Evolutionary conservation across 2,113 vertebrate genomes (phyloP).

Genomic region (Chunga burmeisteri): DNA sequence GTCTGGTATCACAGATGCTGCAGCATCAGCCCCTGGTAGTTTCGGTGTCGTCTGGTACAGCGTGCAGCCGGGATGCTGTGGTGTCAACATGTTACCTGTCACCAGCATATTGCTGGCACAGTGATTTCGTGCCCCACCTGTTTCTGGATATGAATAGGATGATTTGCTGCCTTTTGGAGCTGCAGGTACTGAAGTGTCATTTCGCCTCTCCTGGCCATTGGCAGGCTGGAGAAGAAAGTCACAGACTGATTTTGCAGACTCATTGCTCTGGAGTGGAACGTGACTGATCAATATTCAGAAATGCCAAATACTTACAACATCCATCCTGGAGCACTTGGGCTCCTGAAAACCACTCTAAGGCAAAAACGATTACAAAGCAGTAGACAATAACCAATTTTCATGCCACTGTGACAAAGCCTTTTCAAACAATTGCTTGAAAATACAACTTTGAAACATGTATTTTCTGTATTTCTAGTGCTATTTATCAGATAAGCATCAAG

Average conservation of each 20-base stretch:
- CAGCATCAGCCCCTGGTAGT: not conserved
- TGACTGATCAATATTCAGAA: not conserved
- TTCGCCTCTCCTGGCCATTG: not conserved
- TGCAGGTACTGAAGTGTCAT: not conserved
- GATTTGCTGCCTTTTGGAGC: not conserved
- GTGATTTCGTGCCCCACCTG: not conserved
- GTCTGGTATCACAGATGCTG: not conserved
- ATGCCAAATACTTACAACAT: not conserved
- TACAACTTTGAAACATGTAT: not conserved
- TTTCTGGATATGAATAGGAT: not conserved
- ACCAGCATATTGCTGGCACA: not conserved
- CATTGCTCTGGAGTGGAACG: not conserved
- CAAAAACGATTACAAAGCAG: not conserved
- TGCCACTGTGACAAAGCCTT: not conserved
- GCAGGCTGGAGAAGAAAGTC: not conserved
- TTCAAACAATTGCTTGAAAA: conserved; percentile 49
- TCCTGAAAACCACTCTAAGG: not conserved
- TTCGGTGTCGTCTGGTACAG: not conserved
- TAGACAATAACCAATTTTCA: conserved; percentile 24
- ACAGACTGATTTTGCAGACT: not conserved
- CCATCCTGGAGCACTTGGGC: not conserved
- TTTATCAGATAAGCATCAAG: conserved; percentile 40
- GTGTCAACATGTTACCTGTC: not conserved
- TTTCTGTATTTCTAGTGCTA: not conserved
- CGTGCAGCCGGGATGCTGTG: fast-evolving